Conservation (phyloP, 35 echinoderm and acorn worm genomes). For the Apostichopus californicus region DNA sequence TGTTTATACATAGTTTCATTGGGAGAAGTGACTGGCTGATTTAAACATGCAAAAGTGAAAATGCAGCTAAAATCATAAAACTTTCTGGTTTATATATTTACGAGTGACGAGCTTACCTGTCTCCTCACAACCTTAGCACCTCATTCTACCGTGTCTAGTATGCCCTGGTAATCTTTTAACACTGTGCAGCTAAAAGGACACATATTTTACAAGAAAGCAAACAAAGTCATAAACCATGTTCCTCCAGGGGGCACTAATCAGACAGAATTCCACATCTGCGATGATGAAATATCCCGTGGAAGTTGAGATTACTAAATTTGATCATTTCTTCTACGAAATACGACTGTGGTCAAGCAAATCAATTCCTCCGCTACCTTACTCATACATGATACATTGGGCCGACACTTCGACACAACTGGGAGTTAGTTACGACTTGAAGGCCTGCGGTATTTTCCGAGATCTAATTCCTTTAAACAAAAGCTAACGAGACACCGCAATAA, state of each 20-base stretch:
- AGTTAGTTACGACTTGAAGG: not conserved
- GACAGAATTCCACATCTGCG: not conserved
- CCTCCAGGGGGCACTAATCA: not conserved
- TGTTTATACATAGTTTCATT: too few species aligned
- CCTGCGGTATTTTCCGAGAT: not conserved
- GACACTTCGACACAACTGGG: not conserved
- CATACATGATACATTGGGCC: not conserved
- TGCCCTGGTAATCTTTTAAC: not conserved
- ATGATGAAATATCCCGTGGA: not conserved
- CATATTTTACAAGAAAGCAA: not conserved
- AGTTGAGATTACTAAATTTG: not conserved
- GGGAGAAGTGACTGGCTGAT: too few species aligned
- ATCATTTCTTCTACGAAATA: not conserved
- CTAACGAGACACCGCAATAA: slow-evolving; percentile 6
- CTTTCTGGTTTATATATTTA: too few species aligned
- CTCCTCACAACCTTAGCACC: not conserved
- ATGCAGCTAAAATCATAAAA: not conserved
- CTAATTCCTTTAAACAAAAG: not conserved
- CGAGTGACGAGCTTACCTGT: too few species aligned
- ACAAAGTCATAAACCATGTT: slow-evolving; percentile 4
- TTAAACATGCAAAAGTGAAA: too few species aligned
- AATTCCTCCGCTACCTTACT: not conserved
- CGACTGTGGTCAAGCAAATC: not conserved
- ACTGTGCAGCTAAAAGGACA: not conserved
- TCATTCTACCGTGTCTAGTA: not conserved